A percentile compares a stretch with the other conserved stretches of the same genome.
Conservation (phyloP, 1,140 invertebrate species). For the Periplaneta americana region DNA sequence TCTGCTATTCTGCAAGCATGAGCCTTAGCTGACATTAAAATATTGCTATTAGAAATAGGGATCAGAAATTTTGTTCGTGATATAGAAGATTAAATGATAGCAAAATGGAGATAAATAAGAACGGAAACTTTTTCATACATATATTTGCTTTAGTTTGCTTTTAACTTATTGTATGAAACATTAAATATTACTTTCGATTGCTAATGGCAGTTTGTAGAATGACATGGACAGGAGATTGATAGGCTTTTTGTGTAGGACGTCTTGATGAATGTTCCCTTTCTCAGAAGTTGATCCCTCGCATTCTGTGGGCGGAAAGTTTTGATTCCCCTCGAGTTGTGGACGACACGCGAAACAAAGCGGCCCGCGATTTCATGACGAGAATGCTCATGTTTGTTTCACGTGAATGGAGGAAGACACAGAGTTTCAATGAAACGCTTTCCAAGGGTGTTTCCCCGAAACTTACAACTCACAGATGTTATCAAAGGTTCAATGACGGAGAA, state of each 20-base stretch:
- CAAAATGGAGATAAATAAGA: not conserved
- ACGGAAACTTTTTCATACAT: not conserved
- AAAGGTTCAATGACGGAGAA: not conserved
- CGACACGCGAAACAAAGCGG: not conserved
- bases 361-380: not conserved
- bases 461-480: not conserved
- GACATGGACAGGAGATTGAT: not conserved
- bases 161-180: not conserved
- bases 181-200: not conserved
- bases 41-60: no score
- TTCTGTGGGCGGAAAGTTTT: not conserved
- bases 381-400: not conserved
- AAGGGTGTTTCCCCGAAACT: not conserved
- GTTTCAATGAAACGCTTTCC: no score
- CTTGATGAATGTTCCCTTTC: not conserved
- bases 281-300: not conserved
- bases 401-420: not conserved
- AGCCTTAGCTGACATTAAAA: no score
- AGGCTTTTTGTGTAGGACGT: not conserved
- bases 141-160: not conserved
- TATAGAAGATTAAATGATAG: not conserved
- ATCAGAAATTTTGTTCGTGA: no score
- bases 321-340: no score
- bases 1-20: no score
- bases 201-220: not conserved